Base-by-base conservation (phyloP, 2,888 invertebrate genomes). In the Altica lythri region DNA sequence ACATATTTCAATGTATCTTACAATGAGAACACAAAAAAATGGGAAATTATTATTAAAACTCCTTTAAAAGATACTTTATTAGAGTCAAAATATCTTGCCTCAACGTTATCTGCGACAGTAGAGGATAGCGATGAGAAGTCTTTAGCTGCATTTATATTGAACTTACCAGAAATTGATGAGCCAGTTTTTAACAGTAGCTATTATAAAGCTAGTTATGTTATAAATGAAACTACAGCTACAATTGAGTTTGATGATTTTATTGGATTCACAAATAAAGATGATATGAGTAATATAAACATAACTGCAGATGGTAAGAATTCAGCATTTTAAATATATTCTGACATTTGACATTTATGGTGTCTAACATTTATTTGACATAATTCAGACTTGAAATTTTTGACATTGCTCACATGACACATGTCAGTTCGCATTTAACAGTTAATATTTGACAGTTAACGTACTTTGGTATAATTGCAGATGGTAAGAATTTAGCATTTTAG, bases 131-230 rank as follows among this genome's bases (percentile, higher is more conserved):
- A 10, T 2, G 53, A 27, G 25, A 49, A n/a, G 22, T 42, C 50
- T n/a, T 30, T 6, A 9, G 53, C 52, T 4, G 43, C 55, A 13
- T 34, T 62, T 13, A 32, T 60, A 45, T 25, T 62, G 16, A 43
- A 29, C 29, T 32, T 62, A 13, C 62, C 59, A 0, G 52, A 51
- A 2, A 38, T 30, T 8, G 16, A 17, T 6, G 12, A 3, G 6
- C 40, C 40, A 2, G 25, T 40, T 13, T 40, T 40, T 4, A 22
- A 1, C 4, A 22, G 10, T n/a, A 18, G 22, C 9, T 40, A 19
- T 25, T 40, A 22, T 9, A 17, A 40, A 18, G 40, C 22, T 6
- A 25, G 12, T 8, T 40, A 40, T 25, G 14, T 12, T 14, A 25
- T 40, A 40, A 9, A 1, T 5, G 25, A 17, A 4, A 22, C 12